Conservation (phyloP, 1,140 invertebrate species). For the Drosophila eugracilis region DNA sequence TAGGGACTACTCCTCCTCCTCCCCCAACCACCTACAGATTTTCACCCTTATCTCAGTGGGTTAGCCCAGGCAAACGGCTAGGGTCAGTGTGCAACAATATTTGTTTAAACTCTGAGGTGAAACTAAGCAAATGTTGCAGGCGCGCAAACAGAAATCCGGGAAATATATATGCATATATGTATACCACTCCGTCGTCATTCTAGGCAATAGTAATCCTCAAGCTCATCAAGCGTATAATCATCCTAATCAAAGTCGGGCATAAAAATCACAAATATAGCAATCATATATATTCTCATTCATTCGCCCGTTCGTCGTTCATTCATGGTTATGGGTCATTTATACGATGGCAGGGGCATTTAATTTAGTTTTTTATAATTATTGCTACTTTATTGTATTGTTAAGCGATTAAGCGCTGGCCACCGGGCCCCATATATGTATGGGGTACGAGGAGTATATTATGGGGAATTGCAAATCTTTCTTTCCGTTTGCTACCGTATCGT, state of each 20-base stretch:
- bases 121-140: slow-evolving; percentile 58
- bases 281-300: slow-evolving; percentile 69
- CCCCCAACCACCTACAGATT: no score
- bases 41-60: slow-evolving; percentile 64
- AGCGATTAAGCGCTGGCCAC: slow-evolving; percentile 72
- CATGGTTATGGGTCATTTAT: slow-evolving; percentile 70
- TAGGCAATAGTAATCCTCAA: slow-evolving; percentile 21
- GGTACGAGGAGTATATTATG: slow-evolving; percentile 47
- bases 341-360: slow-evolving; percentile 62
- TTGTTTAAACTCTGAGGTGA: slow-evolving; percentile 69
- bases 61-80: slow-evolving; percentile 44
- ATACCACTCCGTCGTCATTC: background rate
- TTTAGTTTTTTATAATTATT: slow-evolving; percentile 84
- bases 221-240: slow-evolving; percentile 57
- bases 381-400: slow-evolving; percentile 84
- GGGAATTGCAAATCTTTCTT: slow-evolving; percentile 72
- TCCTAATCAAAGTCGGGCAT: slow-evolving; percentile 75
- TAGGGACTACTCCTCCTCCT: slow-evolving; percentile 10
- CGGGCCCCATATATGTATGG: slow-evolving; percentile 31
- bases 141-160: slow-evolving; percentile 38
- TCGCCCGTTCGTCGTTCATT: slow-evolving; percentile 60
- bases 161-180: slow-evolving; percentile 14
- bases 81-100: slow-evolving; percentile 81
- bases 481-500: slow-evolving; percentile 48
- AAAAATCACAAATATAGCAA: slow-evolving; percentile 79